Conservation (phyloP, 1,140 invertebrate genomes). For the Drosophila ohnishii region DNA sequence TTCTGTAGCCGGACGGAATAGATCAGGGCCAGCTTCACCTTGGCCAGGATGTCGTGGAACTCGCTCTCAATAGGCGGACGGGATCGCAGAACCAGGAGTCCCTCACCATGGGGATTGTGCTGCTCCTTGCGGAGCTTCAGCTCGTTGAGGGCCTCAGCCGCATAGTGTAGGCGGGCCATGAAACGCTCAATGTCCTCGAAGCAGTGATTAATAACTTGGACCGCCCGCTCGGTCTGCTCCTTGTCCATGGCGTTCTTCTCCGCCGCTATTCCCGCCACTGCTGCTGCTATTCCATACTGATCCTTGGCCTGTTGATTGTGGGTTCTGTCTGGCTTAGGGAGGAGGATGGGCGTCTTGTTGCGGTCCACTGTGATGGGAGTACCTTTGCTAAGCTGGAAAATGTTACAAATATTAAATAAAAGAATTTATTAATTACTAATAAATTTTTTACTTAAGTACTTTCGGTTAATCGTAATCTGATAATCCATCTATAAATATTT, state of each 20-base stretch:
- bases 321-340: constrained; percentile 65
- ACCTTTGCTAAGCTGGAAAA: constrained; percentile 77
- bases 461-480: not conserved
- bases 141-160: constrained; percentile 71
- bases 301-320: constrained; percentile 66
- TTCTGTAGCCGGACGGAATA: constrained; percentile 69
- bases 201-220: constrained; percentile 75
- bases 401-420: not conserved
- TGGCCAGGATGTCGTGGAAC: constrained; percentile 75
- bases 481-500: not conserved
- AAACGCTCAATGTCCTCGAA: constrained; percentile 79
- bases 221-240: constrained; percentile 72
- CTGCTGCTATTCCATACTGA: constrained; percentile 77
- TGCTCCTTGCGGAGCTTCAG: constrained; percentile 68
- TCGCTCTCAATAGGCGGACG: constrained; percentile 75
- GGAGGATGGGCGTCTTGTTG: constrained; percentile 68
- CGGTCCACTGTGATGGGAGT: constrained; percentile 65
- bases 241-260: constrained; percentile 72
- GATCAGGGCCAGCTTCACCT: constrained; percentile 69
- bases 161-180: constrained; percentile 74
- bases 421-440: not conserved
- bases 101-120: constrained; percentile 77
- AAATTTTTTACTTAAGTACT: not conserved
- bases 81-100: constrained; percentile 67
- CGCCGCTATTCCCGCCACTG: constrained; percentile 63